Conservation (phyloP, 2,797 vertebrate genomes). For the Cygnus olor region DNA sequence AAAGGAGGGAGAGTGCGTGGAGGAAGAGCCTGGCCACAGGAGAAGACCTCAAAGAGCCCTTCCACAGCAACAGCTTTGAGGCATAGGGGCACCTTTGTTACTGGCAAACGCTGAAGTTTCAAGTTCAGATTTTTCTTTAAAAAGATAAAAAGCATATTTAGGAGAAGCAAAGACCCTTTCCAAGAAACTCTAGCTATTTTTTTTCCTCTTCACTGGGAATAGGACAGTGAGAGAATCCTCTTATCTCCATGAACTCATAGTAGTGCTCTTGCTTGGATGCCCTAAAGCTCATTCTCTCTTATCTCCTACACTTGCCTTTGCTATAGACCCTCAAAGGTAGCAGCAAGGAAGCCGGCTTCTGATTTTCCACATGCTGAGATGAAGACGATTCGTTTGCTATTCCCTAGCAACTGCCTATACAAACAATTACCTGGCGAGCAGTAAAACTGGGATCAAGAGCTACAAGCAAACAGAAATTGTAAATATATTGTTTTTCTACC, state of each 20-base stretch:
- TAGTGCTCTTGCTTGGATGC: neutral
- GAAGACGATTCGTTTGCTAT: slow-evolving; percentile 19
- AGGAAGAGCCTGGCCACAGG: neutral
- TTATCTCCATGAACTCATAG: neutral
- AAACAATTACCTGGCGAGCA: neutral
- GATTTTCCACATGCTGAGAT: slow-evolving; percentile 3
- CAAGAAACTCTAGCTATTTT: neutral
- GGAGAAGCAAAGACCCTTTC: neutral
- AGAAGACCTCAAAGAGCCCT: neutral
- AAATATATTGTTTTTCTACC: neutral
- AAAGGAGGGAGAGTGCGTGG: neutral
- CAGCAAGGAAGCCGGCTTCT: neutral
- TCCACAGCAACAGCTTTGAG: neutral
- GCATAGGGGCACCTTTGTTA: neutral
- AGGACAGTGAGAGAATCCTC: neutral
- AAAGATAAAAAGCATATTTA: neutral
- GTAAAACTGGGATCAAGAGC: neutral
- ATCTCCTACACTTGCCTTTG: neutral
- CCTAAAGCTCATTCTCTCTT: neutral
- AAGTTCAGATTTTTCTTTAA: neutral
- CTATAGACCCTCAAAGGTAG: neutral
- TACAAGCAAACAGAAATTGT: neutral
- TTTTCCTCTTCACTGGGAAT: neutral
- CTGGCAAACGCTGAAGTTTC: neutral
- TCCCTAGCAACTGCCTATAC: slow-evolving; percentile 23